Conservation (phyloP, 2,797 vertebrate species). For the Chromis chromis region DNA sequence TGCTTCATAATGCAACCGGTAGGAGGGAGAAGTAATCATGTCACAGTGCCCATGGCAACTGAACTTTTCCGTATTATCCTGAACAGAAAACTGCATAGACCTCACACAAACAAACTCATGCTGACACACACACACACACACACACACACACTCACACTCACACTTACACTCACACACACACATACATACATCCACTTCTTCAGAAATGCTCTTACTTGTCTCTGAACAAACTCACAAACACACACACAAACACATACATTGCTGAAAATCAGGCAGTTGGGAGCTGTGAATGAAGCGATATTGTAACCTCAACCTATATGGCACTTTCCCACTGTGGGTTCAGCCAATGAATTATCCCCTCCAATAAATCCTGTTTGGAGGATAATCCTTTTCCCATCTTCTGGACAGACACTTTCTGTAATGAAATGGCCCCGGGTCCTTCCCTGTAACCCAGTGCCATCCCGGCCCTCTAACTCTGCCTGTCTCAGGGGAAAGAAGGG, state of each 20-base stretch:
- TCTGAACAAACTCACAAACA: slow-evolving; percentile 49
- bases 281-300: slow-evolving; percentile 86
- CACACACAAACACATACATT: slow-evolving; percentile 65
- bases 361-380: slow-evolving; percentile 89
- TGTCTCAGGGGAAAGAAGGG: slow-evolving; percentile 76
- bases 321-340: slow-evolving; percentile 85
- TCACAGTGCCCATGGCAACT: slow-evolving; percentile 31
- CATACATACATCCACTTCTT: slow-evolving; percentile 16
- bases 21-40: slow-evolving; percentile 44
- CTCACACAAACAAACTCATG: slow-evolving; percentile 24
- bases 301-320: slow-evolving; percentile 87
- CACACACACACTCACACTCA: too few relatives aligned
- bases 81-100: slow-evolving; percentile 34
- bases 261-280: slow-evolving; percentile 72
- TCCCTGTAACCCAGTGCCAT: slow-evolving; percentile 82
- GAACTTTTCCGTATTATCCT: slow-evolving; percentile 48
- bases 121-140: slow-evolving; percentile 18
- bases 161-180: slow-evolving; percentile 6
- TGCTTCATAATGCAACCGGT: slow-evolving; percentile 49
- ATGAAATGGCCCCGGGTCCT: slow-evolving; percentile 86
- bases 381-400: slow-evolving; percentile 89
- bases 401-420: slow-evolving; percentile 89
- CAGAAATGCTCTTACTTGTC: slow-evolving; percentile 40
- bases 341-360: slow-evolving; percentile 88
- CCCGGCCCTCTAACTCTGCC: slow-evolving; percentile 76